Conservation (phyloP, 2,888 invertebrate genomes). For the Opisthograptis luteolata region DNA sequence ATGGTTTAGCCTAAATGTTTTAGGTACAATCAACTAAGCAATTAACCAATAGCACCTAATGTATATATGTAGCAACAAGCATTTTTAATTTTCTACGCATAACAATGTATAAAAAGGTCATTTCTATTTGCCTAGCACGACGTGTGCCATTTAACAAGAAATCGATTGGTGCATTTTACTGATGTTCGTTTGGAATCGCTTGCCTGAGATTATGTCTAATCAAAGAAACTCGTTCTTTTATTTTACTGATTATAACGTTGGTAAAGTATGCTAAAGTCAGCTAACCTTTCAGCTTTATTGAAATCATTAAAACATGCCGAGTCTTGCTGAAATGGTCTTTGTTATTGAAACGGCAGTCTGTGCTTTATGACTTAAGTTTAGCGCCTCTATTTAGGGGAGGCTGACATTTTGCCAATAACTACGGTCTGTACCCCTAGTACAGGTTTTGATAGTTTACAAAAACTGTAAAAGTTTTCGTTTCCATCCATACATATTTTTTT, state of each 20-base stretch:
- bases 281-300: slow-evolving; percentile 33
- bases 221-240: background rate
- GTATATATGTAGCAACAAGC: too few relatives aligned
- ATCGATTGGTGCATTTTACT: too few relatives aligned
- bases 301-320: slow-evolving; percentile 31
- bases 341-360: slow-evolving; percentile 35
- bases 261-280: slow-evolving; percentile 8
- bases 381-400: slow-evolving; percentile 6
- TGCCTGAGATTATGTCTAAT: background rate
- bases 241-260: background rate
- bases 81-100: too few relatives aligned
- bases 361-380: slow-evolving; percentile 11
- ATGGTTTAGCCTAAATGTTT: too few relatives aligned
- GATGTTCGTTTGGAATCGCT: background rate
- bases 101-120: too few relatives aligned
- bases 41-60: too few relatives aligned
- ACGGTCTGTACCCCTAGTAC: too few relatives aligned
- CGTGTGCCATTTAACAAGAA: too few relatives aligned
- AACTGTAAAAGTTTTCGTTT: too few relatives aligned
- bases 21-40: too few relatives aligned
- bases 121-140: background rate
- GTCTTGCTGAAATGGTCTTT: slow-evolving; percentile 34
- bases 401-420: slow-evolving; percentile 2
- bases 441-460: too few relatives aligned
- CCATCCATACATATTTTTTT: background rate